Evolutionary conservation across 2,113 vertebrate species (phyloP).

Genomic region (Vulpes ferrilata): DNA sequence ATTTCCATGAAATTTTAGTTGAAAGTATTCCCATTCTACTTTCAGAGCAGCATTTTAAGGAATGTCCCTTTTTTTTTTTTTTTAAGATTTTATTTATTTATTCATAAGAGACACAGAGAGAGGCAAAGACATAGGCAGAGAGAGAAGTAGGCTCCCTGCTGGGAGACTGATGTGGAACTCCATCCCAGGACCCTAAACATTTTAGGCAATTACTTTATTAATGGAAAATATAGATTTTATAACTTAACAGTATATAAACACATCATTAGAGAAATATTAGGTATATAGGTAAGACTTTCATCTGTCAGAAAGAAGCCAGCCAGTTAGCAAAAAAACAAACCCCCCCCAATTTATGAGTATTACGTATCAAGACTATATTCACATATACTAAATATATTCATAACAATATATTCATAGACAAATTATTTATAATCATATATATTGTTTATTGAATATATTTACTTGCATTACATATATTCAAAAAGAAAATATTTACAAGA

Average conservation of each 20-base stretch:
- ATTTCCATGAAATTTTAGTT: slow-evolving; percentile 9
- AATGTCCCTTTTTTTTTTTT: not conserved
- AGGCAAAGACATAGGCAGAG: no score
- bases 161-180: no score
- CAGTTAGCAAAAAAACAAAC: not conserved
- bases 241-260: not conserved
- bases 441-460: not conserved
- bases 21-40: not conserved
- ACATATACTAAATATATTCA: slow-evolving; percentile 2
- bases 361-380: slow-evolving; percentile 23
- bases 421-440: slow-evolving; percentile 8
- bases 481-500: slow-evolving; percentile 30
- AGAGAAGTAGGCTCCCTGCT: no score
- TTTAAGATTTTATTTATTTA: no score
- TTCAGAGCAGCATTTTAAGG: slow-evolving; percentile 4
- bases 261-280: not conserved
- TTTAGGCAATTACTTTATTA: slow-evolving; percentile 30
- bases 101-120: no score
- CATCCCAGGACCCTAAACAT: no score
- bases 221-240: not conserved
- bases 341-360: not conserved
- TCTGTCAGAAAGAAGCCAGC: slow-evolving; percentile 5
- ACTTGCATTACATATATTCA: not conserved
- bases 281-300: slow-evolving; percentile 13
- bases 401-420: slow-evolving; percentile 2